Percentiles rank a stretch among this genome's conserved stretches.
These are phyloP conservation scores for Glossophaga mutica DNA, from an alignment of 2,797 vertebrate species.

Conservation along the genomic window DNA sequence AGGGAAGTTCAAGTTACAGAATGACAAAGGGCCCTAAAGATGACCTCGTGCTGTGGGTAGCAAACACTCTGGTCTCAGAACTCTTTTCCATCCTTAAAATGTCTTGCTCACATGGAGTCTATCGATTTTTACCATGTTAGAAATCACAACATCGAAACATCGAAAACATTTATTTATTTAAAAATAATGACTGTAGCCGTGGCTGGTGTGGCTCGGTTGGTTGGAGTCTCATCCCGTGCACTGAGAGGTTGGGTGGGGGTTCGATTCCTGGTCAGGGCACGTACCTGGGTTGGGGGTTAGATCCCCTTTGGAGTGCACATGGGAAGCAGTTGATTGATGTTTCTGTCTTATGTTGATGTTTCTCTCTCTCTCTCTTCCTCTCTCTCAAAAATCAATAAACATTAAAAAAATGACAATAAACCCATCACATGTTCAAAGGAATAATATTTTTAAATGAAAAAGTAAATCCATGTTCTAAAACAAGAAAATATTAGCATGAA, in stretches of 20 bases:
- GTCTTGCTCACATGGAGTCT: not conserved
- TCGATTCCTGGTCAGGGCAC: no score
- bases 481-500: not conserved
- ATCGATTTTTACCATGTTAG: not conserved
- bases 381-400: no score
- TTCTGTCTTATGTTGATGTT: no score
- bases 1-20: not conserved
- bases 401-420: not conserved
- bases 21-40: not conserved
- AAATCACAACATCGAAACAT: not conserved
- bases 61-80: not conserved
- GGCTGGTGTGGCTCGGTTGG: no score
- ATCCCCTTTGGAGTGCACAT: no score
- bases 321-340: no score
- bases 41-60: fast-evolving
- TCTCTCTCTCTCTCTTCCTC: no score
- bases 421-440: fast-evolving
- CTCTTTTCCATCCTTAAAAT: no score
- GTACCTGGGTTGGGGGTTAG: no score
- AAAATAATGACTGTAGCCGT: no score
- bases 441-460: not conserved
- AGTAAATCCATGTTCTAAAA: not conserved
- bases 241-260: no score
- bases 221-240: no score
- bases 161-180: not conserved